Evolutionary conservation across 2,888 invertebrate genomes (phyloP).

Genomic region (Prosapia bicincta): DNA sequence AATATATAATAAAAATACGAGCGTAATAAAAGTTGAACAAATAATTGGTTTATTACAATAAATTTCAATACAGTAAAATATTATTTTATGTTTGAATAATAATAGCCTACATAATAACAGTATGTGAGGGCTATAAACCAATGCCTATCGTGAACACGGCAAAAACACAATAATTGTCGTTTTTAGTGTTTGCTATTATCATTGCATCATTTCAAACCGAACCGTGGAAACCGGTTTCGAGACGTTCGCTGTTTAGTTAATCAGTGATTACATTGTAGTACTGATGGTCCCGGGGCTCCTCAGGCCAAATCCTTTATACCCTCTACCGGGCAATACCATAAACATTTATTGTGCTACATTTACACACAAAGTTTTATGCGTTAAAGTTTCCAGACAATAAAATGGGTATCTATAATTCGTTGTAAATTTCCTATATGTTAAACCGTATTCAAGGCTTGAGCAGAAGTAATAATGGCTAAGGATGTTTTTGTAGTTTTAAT

Average conservation of each 20-base stretch:
- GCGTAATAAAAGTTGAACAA: slow-evolving; percentile 18
- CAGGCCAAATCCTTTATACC: too few relatives aligned
- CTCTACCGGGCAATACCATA: too few relatives aligned
- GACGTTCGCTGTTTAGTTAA: not conserved
- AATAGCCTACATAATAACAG: slow-evolving; percentile 25
- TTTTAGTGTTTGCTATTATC: slow-evolving; percentile 34
- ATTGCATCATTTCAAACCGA: slow-evolving; percentile 19
- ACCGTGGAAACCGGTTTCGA: slow-evolving; percentile 10
- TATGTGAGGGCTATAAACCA: slow-evolving; percentile 14
- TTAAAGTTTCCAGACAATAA: too few relatives aligned
- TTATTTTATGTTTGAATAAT: slow-evolving; percentile 28
- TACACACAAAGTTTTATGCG: too few relatives aligned
- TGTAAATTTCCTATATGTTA: too few relatives aligned
- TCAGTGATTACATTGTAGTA: slow-evolving; percentile 2
- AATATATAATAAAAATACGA: slow-evolving; percentile 26
- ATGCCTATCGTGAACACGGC: slow-evolving; percentile 17
- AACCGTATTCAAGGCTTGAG: too few relatives aligned
- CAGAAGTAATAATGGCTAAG: too few relatives aligned
- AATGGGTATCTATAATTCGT: too few relatives aligned
- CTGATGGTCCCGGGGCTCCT: too few relatives aligned
- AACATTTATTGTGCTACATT: too few relatives aligned
- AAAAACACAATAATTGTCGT: slow-evolving; percentile 33
- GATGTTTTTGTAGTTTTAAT: too few relatives aligned
- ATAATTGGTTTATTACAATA: slow-evolving; percentile 26
- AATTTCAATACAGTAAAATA: slow-evolving; percentile 28